Evolutionary conservation across 2,113 vertebrate species (phyloP).

Genomic region (Emydocephalus ijimae): DNA sequence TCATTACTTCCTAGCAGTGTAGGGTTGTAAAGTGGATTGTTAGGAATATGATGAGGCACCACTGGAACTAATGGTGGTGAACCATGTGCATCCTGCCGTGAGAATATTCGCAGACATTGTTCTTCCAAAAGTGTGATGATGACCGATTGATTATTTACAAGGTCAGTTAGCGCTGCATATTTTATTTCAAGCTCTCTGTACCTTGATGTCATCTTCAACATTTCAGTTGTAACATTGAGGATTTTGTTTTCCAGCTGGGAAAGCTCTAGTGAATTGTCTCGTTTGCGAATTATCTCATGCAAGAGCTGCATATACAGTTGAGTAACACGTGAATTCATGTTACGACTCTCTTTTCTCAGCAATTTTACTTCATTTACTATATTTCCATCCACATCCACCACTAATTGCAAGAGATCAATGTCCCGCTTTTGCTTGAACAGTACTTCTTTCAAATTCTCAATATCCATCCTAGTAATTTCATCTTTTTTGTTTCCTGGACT

Average conservation of each 20-base stretch:
- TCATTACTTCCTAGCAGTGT: constrained; percentile 80
- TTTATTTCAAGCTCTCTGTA: constrained; percentile 90
- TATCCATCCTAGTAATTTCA: constrained; percentile 92
- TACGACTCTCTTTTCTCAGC: constrained; percentile 93
- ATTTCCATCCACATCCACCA: constrained; percentile 94
- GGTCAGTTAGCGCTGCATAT: constrained; percentile 81
- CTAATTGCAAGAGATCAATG: constrained; percentile 90
- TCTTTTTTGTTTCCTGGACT: constrained; percentile 76
- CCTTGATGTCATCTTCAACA: constrained; percentile 86
- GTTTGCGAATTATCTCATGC: constrained; percentile 96
- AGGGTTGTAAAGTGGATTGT: constrained; percentile 77
- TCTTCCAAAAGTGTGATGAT: constrained; percentile 88
- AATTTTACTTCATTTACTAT: constrained; percentile 96
- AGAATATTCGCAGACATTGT: constrained; percentile 83
- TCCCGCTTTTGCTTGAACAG: constrained; percentile 89
- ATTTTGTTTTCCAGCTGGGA: constrained; percentile 94
- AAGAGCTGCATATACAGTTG: constrained; percentile 98
- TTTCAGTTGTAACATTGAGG: constrained; percentile 93
- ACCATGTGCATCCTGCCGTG: constrained; percentile 76
- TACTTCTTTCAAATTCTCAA: constrained; percentile 90
- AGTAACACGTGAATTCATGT: constrained; percentile 98
- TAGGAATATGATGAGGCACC: constrained; percentile 86
- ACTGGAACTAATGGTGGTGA: constrained; percentile 93
- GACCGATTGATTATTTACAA: constrained; percentile 95
- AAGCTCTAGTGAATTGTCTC: constrained; percentile 94